Evolutionary conservation across 1,140 invertebrate species (phyloP), one percentile per base, ranked within the genome.

Genomic region (Penaeus indicus): DNA sequence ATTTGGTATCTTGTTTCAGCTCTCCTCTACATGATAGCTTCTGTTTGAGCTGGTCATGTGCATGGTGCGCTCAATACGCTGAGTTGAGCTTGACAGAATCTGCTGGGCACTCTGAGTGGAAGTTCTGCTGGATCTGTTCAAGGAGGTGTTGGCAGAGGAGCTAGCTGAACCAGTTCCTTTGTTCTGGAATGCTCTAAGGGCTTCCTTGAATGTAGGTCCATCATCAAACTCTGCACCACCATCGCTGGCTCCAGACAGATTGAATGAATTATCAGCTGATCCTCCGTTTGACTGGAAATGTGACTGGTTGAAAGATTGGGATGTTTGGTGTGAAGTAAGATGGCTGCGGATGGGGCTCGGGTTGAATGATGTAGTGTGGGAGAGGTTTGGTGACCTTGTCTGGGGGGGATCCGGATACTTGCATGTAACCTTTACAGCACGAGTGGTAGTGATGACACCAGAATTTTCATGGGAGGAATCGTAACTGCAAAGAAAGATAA

Each of bases 401-500:
- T 67, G 84, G 61, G 63, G 86, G 61, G 62, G 62, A 82, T 27
- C 84, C 86, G 42, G 63, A 38, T 54, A 27, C 81, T 83, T 75
- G 78, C 90, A 91, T 60, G 91, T 91, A 19, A 91, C 89, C 72
- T 91, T 91, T 21, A 91, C 90, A 19, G 90, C 85, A 80, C 90
- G 91, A 18, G 89, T 89, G 54, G 91, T 90, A 85, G 91, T 90
- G 79, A 92, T 90, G 72, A 92, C 89, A 72, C 91, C 92, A 61
- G 91, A 91, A 25, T 91, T 91, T 90, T 92, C 92, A 32, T 91
- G 89, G 38, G 92, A 86, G 60, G 89, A 90, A 64, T 92, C 92
- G 79, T 92, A 90, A 72, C 92, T 92, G 89, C 22, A 86, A 77
- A 22, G 54, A 81, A 47, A 89, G 16, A 38, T 62, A 67, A 21